These are phyloP conservation scores for Lepidonotus clava DNA, from an alignment of 2,888 invertebrate genomes.

Conservation along the genomic window DNA sequence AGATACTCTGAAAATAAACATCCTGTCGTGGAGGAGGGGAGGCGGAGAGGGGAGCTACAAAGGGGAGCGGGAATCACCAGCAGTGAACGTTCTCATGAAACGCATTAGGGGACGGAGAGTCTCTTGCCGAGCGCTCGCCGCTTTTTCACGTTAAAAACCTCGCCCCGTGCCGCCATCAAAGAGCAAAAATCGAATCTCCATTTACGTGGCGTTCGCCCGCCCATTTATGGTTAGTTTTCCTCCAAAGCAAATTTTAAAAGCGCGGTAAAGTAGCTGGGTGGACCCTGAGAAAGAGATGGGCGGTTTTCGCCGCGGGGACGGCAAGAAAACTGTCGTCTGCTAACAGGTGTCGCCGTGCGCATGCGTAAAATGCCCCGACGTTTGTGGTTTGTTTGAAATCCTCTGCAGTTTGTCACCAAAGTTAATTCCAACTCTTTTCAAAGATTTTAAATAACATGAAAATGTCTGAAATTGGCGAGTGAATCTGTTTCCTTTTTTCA, in stretches of 20 bases:
- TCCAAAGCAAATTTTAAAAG: slow-evolving; percentile 51
- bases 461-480: slow-evolving; percentile 2
- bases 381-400: not conserved
- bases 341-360: not conserved
- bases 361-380: not conserved
- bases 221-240: slow-evolving; percentile 52
- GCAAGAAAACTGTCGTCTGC: slow-evolving; percentile 46
- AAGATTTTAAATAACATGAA: not conserved
- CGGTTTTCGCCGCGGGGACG: not conserved
- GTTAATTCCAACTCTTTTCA: slow-evolving; percentile 29
- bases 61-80: slow-evolving; percentile 3
- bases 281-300: not conserved
- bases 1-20: slow-evolving; percentile 45
- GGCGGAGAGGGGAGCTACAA: not conserved
- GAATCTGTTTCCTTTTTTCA: not conserved
- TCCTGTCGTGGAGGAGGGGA: not conserved
- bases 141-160: slow-evolving; percentile 49
- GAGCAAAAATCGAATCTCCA: slow-evolving; percentile 49
- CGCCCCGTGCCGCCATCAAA: slow-evolving; percentile 44
- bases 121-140: not conserved
- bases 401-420: not conserved
- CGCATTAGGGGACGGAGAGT: slow-evolving; percentile 11
- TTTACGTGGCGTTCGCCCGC: slow-evolving; percentile 12
- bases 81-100: not conserved
- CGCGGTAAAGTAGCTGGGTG: slow-evolving; percentile 22